Conservation (phyloP, 2,888 invertebrate species). For the Alloscopus bannaensis region DNA sequence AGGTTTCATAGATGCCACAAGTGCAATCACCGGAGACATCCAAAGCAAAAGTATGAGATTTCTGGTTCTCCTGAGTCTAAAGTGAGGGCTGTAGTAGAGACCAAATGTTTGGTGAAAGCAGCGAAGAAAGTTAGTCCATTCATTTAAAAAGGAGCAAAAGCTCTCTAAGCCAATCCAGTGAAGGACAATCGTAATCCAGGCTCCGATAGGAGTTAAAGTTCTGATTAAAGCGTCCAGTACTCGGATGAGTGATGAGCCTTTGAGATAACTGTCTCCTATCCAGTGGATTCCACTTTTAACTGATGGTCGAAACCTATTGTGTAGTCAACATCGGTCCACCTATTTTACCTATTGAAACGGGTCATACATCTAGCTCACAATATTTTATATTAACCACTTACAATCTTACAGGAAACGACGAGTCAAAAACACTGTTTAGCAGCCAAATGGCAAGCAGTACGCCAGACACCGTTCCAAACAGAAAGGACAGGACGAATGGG, state of each 20-base stretch:
- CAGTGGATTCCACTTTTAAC: no score
- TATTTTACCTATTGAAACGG: no score
- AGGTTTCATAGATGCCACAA: background rate
- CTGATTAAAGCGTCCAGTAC: no score
- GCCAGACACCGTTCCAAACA: background rate
- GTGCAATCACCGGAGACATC: background rate
- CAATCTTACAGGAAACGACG: background rate
- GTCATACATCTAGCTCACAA: no score
- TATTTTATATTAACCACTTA: no score
- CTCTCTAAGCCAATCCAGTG: background rate
- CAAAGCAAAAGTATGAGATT: background rate
- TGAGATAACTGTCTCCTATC: no score
- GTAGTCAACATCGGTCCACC: no score
- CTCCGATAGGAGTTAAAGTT: background rate
- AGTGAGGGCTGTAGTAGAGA: background rate
- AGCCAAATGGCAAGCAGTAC: background rate
- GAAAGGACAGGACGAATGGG: background rate
- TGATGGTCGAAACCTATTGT: no score
- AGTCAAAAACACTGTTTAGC: background rate
- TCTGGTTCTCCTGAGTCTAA: background rate
- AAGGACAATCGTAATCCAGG: background rate
- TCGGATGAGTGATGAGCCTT: no score
- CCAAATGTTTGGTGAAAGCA: background rate
- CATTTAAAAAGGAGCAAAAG: slow-evolving; percentile 10
- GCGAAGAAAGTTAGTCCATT: background rate